Evolutionary conservation across 2,797 vertebrate genomes (phyloP).

Genomic region (Xenentodon cancila): DNA sequence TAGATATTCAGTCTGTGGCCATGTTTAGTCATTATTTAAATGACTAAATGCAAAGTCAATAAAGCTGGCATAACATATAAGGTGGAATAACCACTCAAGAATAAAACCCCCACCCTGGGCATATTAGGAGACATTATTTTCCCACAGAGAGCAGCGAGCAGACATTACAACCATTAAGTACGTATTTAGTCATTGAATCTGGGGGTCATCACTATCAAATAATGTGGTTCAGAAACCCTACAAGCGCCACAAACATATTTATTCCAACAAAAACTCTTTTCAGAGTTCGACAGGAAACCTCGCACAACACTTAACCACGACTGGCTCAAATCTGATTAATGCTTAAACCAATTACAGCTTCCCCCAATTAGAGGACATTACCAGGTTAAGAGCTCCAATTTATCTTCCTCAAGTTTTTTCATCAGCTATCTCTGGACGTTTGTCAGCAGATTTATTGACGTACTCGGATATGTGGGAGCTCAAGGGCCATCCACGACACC

Average conservation of each 20-base stretch:
- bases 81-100: constrained; percentile 30
- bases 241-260: constrained; percentile 82
- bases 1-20: too few relatives aligned
- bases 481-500: constrained; percentile 13
- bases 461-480: constrained; percentile 31
- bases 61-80: constrained; percentile 45
- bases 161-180: constrained; percentile 85
- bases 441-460: constrained; percentile 66
- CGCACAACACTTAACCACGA: constrained; percentile 71
- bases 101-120: constrained; percentile 32
- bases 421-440: constrained; percentile 64
- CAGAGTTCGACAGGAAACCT: constrained; percentile 75
- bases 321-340: constrained; percentile 79
- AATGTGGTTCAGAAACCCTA: constrained; percentile 78
- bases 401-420: constrained; percentile 65
- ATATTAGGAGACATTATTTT: constrained; percentile 59
- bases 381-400: constrained; percentile 80
- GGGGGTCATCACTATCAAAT: constrained; percentile 84
- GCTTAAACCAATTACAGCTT: constrained; percentile 83
- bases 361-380: constrained; percentile 83
- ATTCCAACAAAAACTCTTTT: constrained; percentile 81
- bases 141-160: constrained; percentile 30
- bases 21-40: constrained; percentile 9
- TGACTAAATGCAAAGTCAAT: constrained; percentile 45
- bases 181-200: constrained; percentile 86